These are phyloP conservation scores for Melanostoma mellinum DNA, from an alignment of 2,888 invertebrate genomes.

Conservation along the genomic window DNA sequence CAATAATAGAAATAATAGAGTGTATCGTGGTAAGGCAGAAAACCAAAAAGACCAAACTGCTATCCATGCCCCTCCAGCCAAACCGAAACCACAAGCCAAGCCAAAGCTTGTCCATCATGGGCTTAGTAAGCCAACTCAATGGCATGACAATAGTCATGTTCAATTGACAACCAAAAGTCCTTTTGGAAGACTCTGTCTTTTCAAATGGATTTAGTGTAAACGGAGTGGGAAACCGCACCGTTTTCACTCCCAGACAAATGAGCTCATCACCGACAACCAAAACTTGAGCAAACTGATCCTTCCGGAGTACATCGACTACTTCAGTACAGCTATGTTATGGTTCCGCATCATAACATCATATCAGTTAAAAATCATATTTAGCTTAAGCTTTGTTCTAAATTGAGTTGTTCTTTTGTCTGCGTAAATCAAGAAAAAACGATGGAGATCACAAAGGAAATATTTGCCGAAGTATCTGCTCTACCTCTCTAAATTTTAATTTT, in stretches of 20 bases:
- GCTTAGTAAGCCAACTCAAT: constrained; percentile 1
- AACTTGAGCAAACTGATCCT: constrained; percentile 1
- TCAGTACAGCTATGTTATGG: too few relatives aligned
- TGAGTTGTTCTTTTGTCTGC: too few relatives aligned
- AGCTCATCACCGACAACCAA: not conserved
- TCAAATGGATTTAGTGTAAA: not conserved
- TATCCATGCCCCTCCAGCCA: not conserved
- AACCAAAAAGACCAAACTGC: not conserved
- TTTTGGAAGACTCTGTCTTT: constrained; percentile 2
- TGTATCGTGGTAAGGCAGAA: not conserved
- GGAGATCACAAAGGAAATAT: too few relatives aligned
- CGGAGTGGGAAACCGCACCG: not conserved
- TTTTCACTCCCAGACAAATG: not conserved
- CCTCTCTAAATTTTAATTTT: too few relatives aligned
- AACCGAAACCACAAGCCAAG: not conserved
- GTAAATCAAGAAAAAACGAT: too few relatives aligned
- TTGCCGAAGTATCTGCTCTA: too few relatives aligned
- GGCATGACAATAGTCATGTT: not conserved
- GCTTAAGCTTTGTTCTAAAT: too few relatives aligned
- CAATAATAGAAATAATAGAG: too few relatives aligned
- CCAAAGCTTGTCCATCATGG: not conserved
- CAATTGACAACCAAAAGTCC: constrained; percentile 3
- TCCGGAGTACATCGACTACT: constrained; percentile 6
- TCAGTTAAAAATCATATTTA: too few relatives aligned
- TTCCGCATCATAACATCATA: not conserved